Evolutionary conservation across 1,140 invertebrate genomes (phyloP).

Genomic region (Ceratina australensis): DNA sequence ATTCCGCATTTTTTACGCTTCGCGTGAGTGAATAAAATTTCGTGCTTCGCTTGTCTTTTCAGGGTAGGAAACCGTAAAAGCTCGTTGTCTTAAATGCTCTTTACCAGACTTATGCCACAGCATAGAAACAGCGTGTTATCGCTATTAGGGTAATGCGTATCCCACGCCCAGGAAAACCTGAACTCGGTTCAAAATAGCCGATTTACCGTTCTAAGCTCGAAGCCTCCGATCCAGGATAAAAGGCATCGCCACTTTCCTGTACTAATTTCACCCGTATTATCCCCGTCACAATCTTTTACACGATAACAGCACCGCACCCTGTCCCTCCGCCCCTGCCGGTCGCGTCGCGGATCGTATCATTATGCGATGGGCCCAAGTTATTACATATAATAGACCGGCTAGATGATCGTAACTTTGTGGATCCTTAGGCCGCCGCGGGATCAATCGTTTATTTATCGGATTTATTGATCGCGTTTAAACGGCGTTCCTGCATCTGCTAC

Average conservation of each 20-base stretch:
- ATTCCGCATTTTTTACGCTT: no score
- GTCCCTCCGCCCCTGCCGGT: neutral
- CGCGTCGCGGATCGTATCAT: neutral
- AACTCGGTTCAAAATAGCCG: conserved; percentile 40
- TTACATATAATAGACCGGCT: conserved; percentile 15
- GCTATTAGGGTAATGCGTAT: conserved; percentile 64
- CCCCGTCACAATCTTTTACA: conserved; percentile 58
- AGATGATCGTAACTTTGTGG: conserved; percentile 32
- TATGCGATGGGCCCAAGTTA: conserved; percentile 42
- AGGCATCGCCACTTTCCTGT: conserved; percentile 46
- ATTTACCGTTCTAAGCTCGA: conserved; percentile 46
- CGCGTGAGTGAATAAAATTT: no score
- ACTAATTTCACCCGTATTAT: conserved; percentile 68
- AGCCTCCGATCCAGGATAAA: conserved; percentile 50
- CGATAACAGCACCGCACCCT: conserved; percentile 15
- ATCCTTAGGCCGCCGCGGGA: conserved; percentile 1
- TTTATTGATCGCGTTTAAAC: conserved; percentile 12
- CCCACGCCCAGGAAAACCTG: conserved; percentile 41
- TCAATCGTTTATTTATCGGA: conserved; percentile 31
- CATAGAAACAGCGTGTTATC: conserved; percentile 55
- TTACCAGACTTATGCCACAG: conserved; percentile 17
- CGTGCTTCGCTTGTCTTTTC: no score
- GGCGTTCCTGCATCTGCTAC: neutral
- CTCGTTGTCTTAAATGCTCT: neutral
- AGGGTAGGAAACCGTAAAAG: no score